phyloP scores from a whole-genome alignment of 2,888 invertebrate species.

The Volucella inanis region DNA sequence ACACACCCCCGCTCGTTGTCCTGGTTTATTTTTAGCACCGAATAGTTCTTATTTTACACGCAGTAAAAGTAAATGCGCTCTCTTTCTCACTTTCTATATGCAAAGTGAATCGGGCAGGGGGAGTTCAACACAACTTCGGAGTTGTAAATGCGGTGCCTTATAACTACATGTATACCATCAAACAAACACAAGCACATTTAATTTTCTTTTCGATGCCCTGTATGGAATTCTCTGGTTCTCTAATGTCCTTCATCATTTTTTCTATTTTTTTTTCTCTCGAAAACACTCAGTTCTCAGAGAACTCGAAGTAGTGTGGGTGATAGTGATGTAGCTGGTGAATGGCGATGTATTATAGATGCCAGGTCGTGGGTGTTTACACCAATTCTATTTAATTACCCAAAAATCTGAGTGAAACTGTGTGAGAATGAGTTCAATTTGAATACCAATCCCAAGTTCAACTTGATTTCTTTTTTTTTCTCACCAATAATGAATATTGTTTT shows the following conservation, averaged over 20 bases:
- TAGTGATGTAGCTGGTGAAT: constrained; percentile 17
- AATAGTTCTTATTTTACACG: constrained; percentile 72
- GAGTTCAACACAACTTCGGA: constrained; percentile 3
- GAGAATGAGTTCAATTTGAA: constrained; percentile 11
- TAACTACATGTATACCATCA: constrained; percentile 20
- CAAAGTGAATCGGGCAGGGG: background rate
- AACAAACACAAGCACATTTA: constrained; percentile 8
- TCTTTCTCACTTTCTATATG: constrained; percentile 53
- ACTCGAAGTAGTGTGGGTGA: no score
- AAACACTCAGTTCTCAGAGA: constrained; percentile 15
- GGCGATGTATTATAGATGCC: background rate
- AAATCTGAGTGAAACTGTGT: constrained; percentile 10
- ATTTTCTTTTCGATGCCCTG: constrained; percentile 13
- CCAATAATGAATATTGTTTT: constrained; percentile 17
- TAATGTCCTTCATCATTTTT: constrained; percentile 9
- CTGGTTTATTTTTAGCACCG: constrained; percentile 73
- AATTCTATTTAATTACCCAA: constrained; percentile 33
- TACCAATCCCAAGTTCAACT: constrained; percentile 17
- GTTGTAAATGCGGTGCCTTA: constrained; percentile 49
- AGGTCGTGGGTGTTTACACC: constrained; percentile 41
- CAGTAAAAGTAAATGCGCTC: constrained; percentile 60
- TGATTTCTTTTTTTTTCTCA: constrained; percentile 4
- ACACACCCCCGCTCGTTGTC: constrained; percentile 56
- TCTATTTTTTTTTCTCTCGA: constrained; percentile 1
- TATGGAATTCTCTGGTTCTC: constrained; percentile 12